Conservation (phyloP, 2,888 invertebrate species). For the Monochamus alternatus region DNA sequence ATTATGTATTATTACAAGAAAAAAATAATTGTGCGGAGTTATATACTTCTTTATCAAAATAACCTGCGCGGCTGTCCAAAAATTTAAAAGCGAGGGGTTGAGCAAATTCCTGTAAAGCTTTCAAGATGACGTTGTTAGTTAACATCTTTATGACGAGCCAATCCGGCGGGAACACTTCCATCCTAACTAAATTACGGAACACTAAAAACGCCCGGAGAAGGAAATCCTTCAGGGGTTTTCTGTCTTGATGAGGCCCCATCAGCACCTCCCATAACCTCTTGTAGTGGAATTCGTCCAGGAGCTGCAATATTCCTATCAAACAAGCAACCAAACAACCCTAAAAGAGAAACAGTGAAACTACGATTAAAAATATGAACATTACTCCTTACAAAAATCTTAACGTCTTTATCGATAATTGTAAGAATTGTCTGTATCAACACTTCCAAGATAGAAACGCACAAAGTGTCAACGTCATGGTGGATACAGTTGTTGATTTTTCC, state of each 20-base stretch:
- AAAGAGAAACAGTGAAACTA: constrained; percentile 8
- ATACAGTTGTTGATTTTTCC: constrained; percentile 77
- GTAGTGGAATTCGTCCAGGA: constrained; percentile 91
- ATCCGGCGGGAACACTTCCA: constrained; percentile 88
- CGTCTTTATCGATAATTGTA: constrained; percentile 83
- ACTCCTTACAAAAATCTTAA: constrained; percentile 73
- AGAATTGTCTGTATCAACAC: constrained; percentile 90
- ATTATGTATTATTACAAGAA: constrained; percentile 10
- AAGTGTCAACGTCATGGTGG: constrained; percentile 86
- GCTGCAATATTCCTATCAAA: constrained; percentile 87
- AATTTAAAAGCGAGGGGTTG: constrained; percentile 90
- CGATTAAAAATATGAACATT: background rate
- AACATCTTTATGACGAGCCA: constrained; percentile 94
- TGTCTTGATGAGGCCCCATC: constrained; percentile 79
- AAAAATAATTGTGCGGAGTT: background rate
- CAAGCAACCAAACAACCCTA: constrained; percentile 91
- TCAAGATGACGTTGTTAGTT: constrained; percentile 88
- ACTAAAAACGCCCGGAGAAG: constrained; percentile 87
- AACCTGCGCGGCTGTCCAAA: constrained; percentile 79
- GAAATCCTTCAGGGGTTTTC: constrained; percentile 89
- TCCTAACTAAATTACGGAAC: constrained; percentile 84
- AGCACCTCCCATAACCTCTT: constrained; percentile 89
- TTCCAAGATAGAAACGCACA: constrained; percentile 86
- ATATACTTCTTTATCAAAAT: constrained; percentile 83
- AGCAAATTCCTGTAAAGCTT: constrained; percentile 89